Conservation (phyloP, 1,140 invertebrate genomes). For the Lepidurus arcticus region DNA sequence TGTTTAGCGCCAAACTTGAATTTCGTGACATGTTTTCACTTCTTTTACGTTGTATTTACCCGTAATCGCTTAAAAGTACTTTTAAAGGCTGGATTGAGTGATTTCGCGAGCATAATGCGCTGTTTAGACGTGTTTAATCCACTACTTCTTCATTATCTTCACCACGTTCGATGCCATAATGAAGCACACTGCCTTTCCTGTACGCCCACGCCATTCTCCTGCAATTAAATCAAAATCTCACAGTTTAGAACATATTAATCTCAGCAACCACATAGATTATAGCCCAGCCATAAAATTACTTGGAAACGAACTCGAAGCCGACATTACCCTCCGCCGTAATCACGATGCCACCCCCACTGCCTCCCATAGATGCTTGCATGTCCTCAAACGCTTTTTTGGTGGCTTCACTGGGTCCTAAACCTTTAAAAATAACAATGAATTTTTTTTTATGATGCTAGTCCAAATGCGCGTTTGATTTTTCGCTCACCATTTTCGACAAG, state of each 20-base stretch:
- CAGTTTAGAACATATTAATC: neutral
- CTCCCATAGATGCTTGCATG: slow-evolving; percentile 61
- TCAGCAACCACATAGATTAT: neutral
- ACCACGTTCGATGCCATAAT: slow-evolving; percentile 19
- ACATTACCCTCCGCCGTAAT: slow-evolving; percentile 60
- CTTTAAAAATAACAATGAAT: slow-evolving; percentile 33
- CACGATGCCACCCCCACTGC: slow-evolving; percentile 70
- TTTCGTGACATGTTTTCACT: neutral
- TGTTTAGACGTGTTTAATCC: neutral
- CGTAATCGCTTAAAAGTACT: neutral
- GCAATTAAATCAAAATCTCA: slow-evolving; percentile 46
- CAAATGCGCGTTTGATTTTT: slow-evolving; percentile 22
- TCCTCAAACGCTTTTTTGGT: slow-evolving; percentile 52
- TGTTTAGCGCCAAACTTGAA: neutral
- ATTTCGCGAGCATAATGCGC: neutral
- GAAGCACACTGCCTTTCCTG: slow-evolving; percentile 49
- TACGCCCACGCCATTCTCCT: slow-evolving; percentile 73
- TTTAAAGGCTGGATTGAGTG: neutral
- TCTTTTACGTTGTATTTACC: neutral
- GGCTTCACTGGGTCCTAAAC: slow-evolving; percentile 52
- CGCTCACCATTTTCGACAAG: slow-evolving; percentile 54
- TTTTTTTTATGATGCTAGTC: neutral
- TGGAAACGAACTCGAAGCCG: slow-evolving; percentile 55
- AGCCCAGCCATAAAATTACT: neutral
- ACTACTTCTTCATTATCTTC: slow-evolving; percentile 16